phyloP scores from a whole-genome alignment of 2,888 invertebrate species.

The Apamea sordens region DNA sequence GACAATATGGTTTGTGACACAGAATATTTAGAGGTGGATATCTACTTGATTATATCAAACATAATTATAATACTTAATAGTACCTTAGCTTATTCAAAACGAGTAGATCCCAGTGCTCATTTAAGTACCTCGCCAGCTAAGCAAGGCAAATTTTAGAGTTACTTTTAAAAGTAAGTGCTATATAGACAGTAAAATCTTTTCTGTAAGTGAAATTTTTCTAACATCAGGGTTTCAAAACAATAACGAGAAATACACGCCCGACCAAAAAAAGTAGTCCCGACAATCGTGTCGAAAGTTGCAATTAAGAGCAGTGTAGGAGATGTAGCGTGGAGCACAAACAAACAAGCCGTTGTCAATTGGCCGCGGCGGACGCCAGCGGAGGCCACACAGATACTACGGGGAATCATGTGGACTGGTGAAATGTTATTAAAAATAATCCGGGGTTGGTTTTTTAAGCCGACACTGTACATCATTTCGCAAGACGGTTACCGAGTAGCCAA shows the following conservation, averaged over 20 bases:
- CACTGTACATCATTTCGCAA: conserved; percentile 20
- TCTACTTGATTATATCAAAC: not conserved
- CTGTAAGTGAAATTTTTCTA: not conserved
- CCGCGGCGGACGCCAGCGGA: conserved; percentile 77
- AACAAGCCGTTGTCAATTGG: conserved; percentile 80
- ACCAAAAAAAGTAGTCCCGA: conserved; percentile 45
- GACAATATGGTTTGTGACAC: conserved; percentile 26
- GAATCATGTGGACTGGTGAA: conserved; percentile 69
- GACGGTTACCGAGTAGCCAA: not conserved
- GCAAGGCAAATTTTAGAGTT: not conserved
- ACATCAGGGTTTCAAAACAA: conserved; percentile 10
- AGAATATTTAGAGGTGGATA: too few species aligned
- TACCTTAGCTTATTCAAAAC: not conserved
- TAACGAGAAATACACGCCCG: conserved; percentile 25
- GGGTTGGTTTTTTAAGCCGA: conserved; percentile 3
- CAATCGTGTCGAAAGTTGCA: conserved; percentile 78
- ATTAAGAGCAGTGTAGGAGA: conserved; percentile 80
- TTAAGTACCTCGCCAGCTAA: not conserved
- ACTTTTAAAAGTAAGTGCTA: not conserved
- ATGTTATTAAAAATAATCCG: conserved; percentile 51
- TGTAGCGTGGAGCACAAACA: conserved; percentile 74
- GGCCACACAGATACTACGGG: conserved; percentile 81
- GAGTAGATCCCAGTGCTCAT: not conserved
- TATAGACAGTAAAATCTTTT: not conserved
- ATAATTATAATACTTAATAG: not conserved